A percentile compares a stretch with the other conserved stretches of the same genome.
These are phyloP conservation scores for Helicoverpa zea DNA, from an alignment of 1,140 invertebrate genomes.

Conservation along the genomic window DNA sequence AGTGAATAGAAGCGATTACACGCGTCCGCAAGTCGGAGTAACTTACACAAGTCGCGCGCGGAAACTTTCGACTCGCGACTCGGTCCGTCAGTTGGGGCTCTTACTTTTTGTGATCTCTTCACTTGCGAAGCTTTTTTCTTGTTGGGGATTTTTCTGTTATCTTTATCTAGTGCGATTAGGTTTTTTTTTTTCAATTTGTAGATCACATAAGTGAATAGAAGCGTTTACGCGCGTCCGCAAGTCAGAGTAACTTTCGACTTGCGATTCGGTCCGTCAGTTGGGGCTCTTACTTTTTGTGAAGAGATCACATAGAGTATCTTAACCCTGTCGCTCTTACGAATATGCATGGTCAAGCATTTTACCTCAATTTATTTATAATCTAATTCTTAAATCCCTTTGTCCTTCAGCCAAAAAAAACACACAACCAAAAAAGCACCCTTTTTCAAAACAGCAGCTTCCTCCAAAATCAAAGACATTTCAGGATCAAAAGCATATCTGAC, in stretches of 20 bases:
- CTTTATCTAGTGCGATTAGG: neutral
- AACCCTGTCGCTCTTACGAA: too few relatives aligned
- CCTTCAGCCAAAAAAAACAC: too few relatives aligned
- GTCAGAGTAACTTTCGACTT: slow-evolving; percentile 33
- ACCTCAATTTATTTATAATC: too few relatives aligned
- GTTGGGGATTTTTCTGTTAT: slow-evolving; percentile 1
- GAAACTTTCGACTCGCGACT: slow-evolving; percentile 40
- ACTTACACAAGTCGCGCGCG: slow-evolving; percentile 33
- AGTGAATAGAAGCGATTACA: slow-evolving; percentile 39
- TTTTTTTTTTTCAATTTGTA: neutral
- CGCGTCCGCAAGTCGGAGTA: slow-evolving; percentile 28
- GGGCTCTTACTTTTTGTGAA: slow-evolving; percentile 41
- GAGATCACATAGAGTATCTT: neutral
- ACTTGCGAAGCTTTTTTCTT: slow-evolving; percentile 17
- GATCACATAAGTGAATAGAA: slow-evolving; percentile 28
- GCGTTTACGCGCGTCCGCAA: slow-evolving; percentile 25
- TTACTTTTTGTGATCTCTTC: slow-evolving; percentile 47
- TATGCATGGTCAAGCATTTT: neutral
- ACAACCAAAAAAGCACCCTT: too few relatives aligned
- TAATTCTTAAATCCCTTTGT: too few relatives aligned
- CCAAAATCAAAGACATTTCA: slow-evolving; percentile 16
- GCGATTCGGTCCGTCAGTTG: slow-evolving; percentile 30
- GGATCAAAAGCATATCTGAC: slow-evolving; percentile 17
- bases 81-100: slow-evolving; percentile 28
- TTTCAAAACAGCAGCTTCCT: neutral